These are phyloP conservation scores for Harpagifer antarcticus DNA, from an alignment of 2,797 vertebrate species.

Conservation along the genomic window DNA sequence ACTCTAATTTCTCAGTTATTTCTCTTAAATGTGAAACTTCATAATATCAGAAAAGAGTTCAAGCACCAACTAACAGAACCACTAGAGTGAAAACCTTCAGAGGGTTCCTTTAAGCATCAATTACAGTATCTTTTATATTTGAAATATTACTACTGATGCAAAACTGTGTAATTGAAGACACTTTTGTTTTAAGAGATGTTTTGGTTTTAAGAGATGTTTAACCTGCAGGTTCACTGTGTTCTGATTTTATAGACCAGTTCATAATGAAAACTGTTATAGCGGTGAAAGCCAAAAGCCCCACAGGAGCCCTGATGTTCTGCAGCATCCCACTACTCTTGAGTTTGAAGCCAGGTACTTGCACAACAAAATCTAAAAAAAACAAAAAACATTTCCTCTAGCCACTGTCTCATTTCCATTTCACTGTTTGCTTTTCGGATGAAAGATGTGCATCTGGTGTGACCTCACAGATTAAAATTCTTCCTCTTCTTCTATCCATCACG, in stretches of 20 bases:
- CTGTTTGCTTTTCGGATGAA: conserved; percentile 23
- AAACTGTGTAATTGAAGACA: neutral
- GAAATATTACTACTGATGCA: too few relatives aligned
- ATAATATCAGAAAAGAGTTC: too few relatives aligned
- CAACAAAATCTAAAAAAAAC: neutral
- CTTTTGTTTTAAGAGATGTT: neutral
- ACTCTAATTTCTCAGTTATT: too few relatives aligned
- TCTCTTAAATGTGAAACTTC: too few relatives aligned
- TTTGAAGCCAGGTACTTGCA: conserved; percentile 8
- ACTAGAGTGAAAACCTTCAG: neutral
- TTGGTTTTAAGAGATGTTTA: neutral
- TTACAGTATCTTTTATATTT: too few relatives aligned
- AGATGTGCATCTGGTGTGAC: conserved; percentile 33
- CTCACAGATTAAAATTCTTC: conserved; percentile 46
- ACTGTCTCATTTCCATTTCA: conserved; percentile 17
- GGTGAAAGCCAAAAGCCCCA: conserved; percentile 20
- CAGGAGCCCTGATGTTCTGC: neutral
- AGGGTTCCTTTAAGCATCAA: neutral
- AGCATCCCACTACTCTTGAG: conserved; percentile 5
- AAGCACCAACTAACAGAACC: neutral
- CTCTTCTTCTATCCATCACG: conserved; percentile 49
- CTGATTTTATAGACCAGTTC: neutral
- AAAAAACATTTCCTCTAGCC: neutral
- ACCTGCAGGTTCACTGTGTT: neutral
- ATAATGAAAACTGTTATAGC: neutral